Evolutionary conservation across 2,888 invertebrate species (phyloP), one percentile per base, ranked within the genome.

Genomic region (Microdon myrmicae): DNA sequence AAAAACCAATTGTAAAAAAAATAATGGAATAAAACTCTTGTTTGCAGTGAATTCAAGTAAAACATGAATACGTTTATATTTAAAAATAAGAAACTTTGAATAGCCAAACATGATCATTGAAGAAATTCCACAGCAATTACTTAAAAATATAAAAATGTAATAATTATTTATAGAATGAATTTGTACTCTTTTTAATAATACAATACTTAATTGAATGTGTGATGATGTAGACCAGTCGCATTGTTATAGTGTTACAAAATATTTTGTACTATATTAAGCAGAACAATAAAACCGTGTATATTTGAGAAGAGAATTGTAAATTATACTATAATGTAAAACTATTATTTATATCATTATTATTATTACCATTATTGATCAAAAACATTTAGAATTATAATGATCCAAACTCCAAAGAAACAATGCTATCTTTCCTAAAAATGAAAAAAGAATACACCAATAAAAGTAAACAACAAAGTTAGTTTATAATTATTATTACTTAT

Each of bases 391-490:
- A 60, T 56, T 56, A 35, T 34, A 58, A 64, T 19, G 53, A 56
- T 28, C 51, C 58, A 64, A 58, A 64, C 51, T 64, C 64, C 64
- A 64, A 64, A 64, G 64, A 64, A 64, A 64, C 64, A 64, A 64
- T 58, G 45, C 58, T 53, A 49, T 56, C 58, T 64, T 64, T 64
- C 64, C 58, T 43, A 53, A 45, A 41, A 64, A 51, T 31, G 35
- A 47, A 47, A 45, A 56, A 16, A 56, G 37, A 14, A 31, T 31
- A 48, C 39, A 9, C 29, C 29, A 56, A 37, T 35, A 31, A 51
- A 58, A 19, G 49, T 19, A 49, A 48, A 29, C 9, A 48, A 47
- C 39, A 20, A n/a, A n/a, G n/a, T n/a, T n/a, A n/a, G n/a, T n/a
- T n/a, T n/a, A n/a, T n/a, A n/a, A n/a, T n/a, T n/a, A n/a, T n/a